phyloP scores from a whole-genome alignment of 92 coral and sea anemone species.

The Zoanthus sociatus region DNA sequence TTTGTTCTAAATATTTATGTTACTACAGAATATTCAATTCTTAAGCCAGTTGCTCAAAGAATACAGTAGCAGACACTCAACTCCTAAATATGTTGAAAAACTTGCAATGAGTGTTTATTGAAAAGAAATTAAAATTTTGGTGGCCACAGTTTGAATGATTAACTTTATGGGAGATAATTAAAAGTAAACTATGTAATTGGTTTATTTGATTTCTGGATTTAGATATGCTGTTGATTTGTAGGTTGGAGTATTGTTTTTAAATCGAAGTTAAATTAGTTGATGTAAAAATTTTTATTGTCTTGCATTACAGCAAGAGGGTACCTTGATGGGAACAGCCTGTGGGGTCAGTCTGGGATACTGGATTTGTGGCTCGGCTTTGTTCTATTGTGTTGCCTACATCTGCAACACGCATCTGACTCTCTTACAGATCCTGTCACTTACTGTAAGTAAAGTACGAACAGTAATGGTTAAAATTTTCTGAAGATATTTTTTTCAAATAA shows the following conservation, averaged over 20 bases:
- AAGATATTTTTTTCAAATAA: not conserved
- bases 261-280: not conserved
- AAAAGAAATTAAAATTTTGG: too few relatives aligned
- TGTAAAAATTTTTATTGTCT: not conserved
- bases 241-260: not conserved
- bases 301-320: conserved; percentile 93
- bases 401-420: conserved; percentile 96
- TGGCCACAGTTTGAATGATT: too few relatives aligned
- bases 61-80: too few relatives aligned
- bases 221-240: not conserved
- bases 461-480: not conserved
- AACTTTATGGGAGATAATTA: too few relatives aligned
- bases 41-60: too few relatives aligned
- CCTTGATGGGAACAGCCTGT: conserved; percentile 97
- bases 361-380: conserved; percentile 95
- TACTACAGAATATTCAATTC: too few relatives aligned
- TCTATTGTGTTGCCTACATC: conserved; percentile 88
- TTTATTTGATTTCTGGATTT: not conserved
- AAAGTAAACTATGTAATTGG: too few relatives aligned
- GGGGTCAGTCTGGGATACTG: conserved; percentile 98
- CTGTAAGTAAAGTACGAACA: conserved; percentile 68
- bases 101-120: too few relatives aligned
- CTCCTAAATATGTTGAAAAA: too few relatives aligned
- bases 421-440: conserved; percentile 90
- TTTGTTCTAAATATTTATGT: too few relatives aligned